These are phyloP conservation scores for Sebastes taczanowskii DNA, from an alignment of 2,797 vertebrate species.

Conservation along the genomic window DNA sequence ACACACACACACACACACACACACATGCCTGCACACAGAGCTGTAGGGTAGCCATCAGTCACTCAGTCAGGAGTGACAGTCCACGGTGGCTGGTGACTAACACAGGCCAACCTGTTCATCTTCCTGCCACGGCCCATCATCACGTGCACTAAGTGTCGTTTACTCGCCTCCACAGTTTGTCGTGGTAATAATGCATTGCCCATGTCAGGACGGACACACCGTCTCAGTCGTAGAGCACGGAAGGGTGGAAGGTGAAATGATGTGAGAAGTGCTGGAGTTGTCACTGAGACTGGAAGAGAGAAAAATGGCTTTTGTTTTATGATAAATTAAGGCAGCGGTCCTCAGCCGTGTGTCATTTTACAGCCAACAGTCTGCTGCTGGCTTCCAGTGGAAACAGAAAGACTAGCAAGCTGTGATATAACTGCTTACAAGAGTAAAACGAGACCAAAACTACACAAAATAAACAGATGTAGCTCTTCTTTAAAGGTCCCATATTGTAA, in stretches of 20 bases:
- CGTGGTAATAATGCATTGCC: conserved; percentile 39
- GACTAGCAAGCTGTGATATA: background rate
- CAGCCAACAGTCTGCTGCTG: background rate
- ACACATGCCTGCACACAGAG: background rate
- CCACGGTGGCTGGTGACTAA: conserved; percentile 51
- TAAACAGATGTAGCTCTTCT: background rate
- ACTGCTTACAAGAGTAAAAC: background rate
- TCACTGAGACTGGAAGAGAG: conserved; percentile 12
- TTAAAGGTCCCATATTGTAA: background rate
- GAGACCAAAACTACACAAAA: background rate
- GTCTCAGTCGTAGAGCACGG: background rate
- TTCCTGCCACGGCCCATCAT: conserved; percentile 77
- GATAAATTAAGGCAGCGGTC: conserved; percentile 15
- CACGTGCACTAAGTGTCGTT: conserved; percentile 37
- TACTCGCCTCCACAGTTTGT: conserved; percentile 37
- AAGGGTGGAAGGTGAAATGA: conserved; percentile 33
- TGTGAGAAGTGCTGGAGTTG: conserved; percentile 29
- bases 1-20: conserved; percentile 5
- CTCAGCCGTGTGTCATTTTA: background rate
- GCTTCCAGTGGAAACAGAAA: background rate
- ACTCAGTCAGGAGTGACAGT: conserved; percentile 50
- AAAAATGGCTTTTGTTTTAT: conserved; percentile 33
- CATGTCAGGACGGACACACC: conserved; percentile 39
- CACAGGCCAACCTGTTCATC: conserved; percentile 72
- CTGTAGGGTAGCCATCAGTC: conserved; percentile 34